phyloP scores from a whole-genome alignment of 1,140 invertebrate genomes.

The Hypothenemus hampei region DNA sequence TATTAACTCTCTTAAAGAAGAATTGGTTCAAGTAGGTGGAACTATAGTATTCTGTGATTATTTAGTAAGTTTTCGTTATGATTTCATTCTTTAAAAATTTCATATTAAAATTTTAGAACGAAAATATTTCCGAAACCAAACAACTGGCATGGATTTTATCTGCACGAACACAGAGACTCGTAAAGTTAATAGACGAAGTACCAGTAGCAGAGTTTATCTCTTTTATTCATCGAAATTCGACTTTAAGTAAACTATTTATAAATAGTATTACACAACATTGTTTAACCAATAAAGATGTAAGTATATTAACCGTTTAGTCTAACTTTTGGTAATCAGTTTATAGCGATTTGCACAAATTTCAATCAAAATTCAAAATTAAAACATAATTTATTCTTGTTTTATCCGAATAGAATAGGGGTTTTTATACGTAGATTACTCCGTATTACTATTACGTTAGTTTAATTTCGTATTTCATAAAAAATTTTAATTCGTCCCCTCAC shows the following conservation, averaged over 20 bases:
- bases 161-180: slow-evolving; percentile 64
- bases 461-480: too few species aligned
- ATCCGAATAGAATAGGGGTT: too few species aligned
- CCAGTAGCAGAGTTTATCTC: slow-evolving; percentile 61
- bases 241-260: slow-evolving; percentile 65
- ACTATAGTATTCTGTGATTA: slow-evolving; percentile 67
- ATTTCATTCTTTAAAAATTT: too few species aligned
- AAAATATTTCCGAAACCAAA: slow-evolving; percentile 65
- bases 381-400: too few species aligned
- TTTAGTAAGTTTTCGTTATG: slow-evolving; percentile 55
- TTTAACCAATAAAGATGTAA: slow-evolving; percentile 36
- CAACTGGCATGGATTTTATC: slow-evolving; percentile 73
- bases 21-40: slow-evolving; percentile 55
- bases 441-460: too few species aligned
- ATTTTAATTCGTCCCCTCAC: too few species aligned
- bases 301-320: too few species aligned
- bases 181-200: slow-evolving; percentile 56
- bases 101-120: slow-evolving; percentile 47
- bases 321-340: too few species aligned
- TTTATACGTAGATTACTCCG: too few species aligned
- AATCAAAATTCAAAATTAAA: too few species aligned
- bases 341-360: too few species aligned
- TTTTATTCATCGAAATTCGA: slow-evolving; percentile 59
- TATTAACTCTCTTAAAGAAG: slow-evolving; percentile 43
- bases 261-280: slow-evolving; percentile 62